Percentiles rank a stretch among this genome's conserved stretches.
phyloP scores from a whole-genome alignment of 2,797 vertebrate genomes.

The Coluber constrictor region DNA sequence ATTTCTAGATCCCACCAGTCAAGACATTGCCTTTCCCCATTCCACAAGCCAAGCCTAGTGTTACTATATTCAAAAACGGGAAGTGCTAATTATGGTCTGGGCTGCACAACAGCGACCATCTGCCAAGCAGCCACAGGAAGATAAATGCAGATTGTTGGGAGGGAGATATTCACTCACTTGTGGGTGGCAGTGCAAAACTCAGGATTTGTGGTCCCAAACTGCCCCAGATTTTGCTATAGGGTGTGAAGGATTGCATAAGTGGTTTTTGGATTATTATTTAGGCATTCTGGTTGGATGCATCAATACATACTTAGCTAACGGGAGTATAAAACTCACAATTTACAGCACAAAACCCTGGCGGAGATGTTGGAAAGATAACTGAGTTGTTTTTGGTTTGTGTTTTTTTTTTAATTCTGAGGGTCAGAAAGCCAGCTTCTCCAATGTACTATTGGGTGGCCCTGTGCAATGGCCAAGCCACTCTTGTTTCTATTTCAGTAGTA shows the following conservation, averaged over 20 bases:
- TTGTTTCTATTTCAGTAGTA: background rate
- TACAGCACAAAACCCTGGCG: background rate
- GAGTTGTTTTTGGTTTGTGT: background rate
- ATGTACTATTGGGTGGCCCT: background rate
- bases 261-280: background rate
- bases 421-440: background rate
- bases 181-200: conserved; percentile 1
- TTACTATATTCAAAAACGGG: conserved; percentile 78
- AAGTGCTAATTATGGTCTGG: conserved; percentile 76
- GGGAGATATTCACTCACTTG: background rate
- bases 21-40: conserved; percentile 68
- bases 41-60: conserved; percentile 74
- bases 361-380: background rate
- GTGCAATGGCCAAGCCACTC: background rate
- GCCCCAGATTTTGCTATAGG: background rate
- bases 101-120: conserved; percentile 70
- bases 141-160: conserved; percentile 58
- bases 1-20: conserved; percentile 71
- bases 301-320: background rate
- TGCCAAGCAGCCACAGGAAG: conserved; percentile 69
- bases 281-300: background rate
- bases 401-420: background rate
- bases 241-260: conserved; percentile 3
- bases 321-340: background rate
- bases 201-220: background rate